Conservation (phyloP, 2,113 vertebrate genomes). For the Raja brachyura region DNA sequence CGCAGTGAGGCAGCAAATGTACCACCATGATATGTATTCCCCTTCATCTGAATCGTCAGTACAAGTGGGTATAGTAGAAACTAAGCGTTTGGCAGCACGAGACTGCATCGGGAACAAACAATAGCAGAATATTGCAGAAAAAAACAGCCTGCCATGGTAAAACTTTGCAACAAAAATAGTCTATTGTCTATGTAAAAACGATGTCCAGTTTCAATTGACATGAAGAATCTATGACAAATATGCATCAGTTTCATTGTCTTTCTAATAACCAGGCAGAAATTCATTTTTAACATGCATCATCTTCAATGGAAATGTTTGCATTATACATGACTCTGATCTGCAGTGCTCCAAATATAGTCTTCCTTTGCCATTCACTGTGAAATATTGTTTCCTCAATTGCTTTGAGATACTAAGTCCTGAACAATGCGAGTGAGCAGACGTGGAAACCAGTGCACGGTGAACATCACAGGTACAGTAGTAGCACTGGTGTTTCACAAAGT, state of each 20-base stretch:
- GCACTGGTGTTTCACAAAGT: neutral
- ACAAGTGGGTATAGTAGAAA: neutral
- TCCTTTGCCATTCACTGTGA: neutral
- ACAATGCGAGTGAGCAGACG: neutral
- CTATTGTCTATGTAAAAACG: neutral
- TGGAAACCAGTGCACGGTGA: too few relatives aligned
- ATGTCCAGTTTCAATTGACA: neutral
- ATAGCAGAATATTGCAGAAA: neutral
- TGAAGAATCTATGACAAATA: neutral
- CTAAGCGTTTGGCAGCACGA: neutral
- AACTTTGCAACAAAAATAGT: neutral
- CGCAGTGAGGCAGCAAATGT: too few relatives aligned
- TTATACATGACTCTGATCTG: neutral
- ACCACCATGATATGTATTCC: too few relatives aligned
- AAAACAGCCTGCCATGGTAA: neutral
- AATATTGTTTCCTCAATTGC: neutral
- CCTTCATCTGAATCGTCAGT: neutral
- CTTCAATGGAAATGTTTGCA: neutral
- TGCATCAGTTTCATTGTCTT: neutral
- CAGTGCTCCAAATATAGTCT: neutral
- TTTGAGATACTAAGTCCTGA: neutral
- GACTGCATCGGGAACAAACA: neutral
- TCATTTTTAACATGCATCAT: neutral
- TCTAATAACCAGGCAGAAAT: neutral
- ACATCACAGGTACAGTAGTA: neutral